Base-by-base conservation (phyloP, 2,113 vertebrate genomes). In the Hippocampus mohnikei region DNA sequence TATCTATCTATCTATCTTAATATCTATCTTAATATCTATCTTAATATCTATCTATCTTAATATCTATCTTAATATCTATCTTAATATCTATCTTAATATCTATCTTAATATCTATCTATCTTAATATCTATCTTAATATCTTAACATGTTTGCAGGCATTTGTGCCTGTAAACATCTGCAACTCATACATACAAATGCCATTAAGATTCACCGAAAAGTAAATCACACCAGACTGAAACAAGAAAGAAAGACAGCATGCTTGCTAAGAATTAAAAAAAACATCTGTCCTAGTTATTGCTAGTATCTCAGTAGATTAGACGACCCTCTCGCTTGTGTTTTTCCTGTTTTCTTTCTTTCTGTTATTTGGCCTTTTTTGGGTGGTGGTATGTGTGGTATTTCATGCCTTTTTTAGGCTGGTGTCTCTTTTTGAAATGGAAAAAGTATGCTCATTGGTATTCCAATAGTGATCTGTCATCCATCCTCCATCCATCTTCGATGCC, bases 341-440 rank as follows among this genome's bases (percentile, higher is more conserved):
- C 48, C 67, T 10, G 52, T 56, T 56, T 55, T 53, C n/a, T 46
- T 16, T 42, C 23, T 48, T n/a, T 64, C 8, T 37, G 15, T 62
- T 41, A 62, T 64, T 67, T 53, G 48, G 56, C 56, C 56, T 59
- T 29, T 75, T 74, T 70, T 0, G 23, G 55, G n/a, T 2, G 56
- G 27, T 23, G 63, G 44, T 48, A 61, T 46, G 42, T 12, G 1
- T 58, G 52, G 68, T 77, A n/a, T 82, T 83, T 85, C 78, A 77
- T 82, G 83, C 72, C 73, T 73, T 76, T 75, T 80, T 69, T 77
- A 77, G 69, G 75, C 41, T 1, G 13, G 37, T 1, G 29, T 21
- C 73, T 81, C 64, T 65, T 84, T 89, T 89, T 88, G 85, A 90
- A 85, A 84, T 84, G 73, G 70, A 84, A 87, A 86, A 75, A 82